Conservation (phyloP, 2,888 invertebrate species). For the Leistus spinibarbis region DNA sequence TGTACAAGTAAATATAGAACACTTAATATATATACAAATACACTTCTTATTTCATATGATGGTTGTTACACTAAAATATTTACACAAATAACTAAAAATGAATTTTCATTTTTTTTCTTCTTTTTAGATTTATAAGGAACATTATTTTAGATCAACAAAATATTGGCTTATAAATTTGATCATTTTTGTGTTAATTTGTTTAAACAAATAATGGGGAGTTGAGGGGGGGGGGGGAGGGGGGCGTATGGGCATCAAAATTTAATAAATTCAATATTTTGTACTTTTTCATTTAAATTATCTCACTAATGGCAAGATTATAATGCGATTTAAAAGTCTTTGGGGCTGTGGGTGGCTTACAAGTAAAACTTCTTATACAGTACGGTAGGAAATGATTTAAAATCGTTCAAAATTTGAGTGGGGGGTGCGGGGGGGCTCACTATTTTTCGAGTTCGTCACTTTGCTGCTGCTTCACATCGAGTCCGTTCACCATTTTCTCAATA, state of each 20-base stretch:
- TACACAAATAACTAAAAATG: background rate
- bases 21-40: constrained; percentile 21
- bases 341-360: background rate
- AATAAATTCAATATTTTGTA: background rate
- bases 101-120: background rate
- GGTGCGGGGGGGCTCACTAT: constrained; percentile 47
- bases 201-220: background rate
- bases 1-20: constrained; percentile 24
- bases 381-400: constrained; percentile 38
- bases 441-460: constrained; percentile 53
- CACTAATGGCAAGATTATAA: background rate
- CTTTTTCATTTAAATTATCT: background rate
- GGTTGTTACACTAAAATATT: background rate
- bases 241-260: background rate
- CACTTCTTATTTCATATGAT: background rate
- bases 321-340: background rate
- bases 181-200: background rate
- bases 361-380: constrained; percentile 17
- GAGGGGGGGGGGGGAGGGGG: background rate
- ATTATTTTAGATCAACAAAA: constrained; percentile 27
- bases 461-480: constrained; percentile 84
- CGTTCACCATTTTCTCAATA: constrained; percentile 98
- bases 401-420: constrained; percentile 26
- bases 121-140: constrained; percentile 16
- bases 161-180: constrained; percentile 2